phyloP scores from a whole-genome alignment of 2,888 invertebrate genomes.

The Drosophila leonis region DNA sequence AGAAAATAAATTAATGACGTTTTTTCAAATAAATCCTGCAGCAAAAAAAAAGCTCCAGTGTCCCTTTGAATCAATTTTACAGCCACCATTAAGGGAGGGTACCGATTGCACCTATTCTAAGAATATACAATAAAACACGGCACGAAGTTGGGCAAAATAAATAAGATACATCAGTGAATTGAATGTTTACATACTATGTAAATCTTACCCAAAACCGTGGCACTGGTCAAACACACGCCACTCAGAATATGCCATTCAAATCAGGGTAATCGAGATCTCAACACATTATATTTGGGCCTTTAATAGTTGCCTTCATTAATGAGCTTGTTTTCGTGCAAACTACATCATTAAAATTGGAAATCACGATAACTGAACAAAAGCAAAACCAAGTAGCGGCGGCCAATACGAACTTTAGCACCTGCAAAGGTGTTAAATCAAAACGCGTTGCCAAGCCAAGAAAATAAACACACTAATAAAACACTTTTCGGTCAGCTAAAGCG shows the following conservation, averaged over 20 bases:
- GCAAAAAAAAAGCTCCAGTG: conserved; percentile 26
- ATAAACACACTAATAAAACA: conserved; percentile 71
- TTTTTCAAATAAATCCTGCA: conserved; percentile 32
- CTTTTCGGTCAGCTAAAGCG: conserved; percentile 28
- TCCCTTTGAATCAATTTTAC: conserved; percentile 32
- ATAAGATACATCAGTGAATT: not conserved
- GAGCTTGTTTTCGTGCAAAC: conserved; percentile 4
- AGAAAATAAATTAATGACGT: conserved; percentile 53
- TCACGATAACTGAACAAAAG: conserved; percentile 41
- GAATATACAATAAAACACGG: not conserved
- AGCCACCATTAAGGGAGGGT: conserved; percentile 12
- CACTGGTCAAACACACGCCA: not conserved
- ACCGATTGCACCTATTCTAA: conserved; percentile 18
- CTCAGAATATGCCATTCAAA: not conserved
- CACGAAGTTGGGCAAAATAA: not conserved
- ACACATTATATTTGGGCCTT: not conserved
- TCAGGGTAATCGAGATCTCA: not conserved
- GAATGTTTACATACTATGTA: not conserved
- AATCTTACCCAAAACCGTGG: not conserved
- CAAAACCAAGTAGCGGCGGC: not conserved
- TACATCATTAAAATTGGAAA: conserved; percentile 61
- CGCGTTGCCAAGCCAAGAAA: conserved; percentile 37
- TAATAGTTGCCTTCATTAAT: conserved; percentile 5
- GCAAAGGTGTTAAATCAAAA: conserved; percentile 75
- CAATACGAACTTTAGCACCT: conserved; percentile 29